phyloP scores from a whole-genome alignment of 2,888 invertebrate species.

The Leptopterna dolabrata region DNA sequence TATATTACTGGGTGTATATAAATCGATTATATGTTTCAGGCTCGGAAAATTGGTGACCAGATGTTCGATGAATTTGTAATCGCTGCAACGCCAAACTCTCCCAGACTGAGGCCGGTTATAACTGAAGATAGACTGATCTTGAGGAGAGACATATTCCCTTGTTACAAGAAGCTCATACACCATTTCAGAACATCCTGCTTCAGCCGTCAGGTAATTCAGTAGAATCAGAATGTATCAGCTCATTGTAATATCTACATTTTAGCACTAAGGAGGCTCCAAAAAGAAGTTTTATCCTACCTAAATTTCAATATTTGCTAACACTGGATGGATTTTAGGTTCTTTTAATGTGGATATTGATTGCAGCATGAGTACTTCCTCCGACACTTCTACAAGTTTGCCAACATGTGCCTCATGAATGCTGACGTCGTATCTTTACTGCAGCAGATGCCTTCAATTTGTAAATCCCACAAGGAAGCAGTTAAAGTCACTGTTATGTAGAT shows the following conservation, averaged over 20 bases:
- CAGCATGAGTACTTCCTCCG: conserved; percentile 32
- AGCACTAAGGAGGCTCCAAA: too few relatives aligned
- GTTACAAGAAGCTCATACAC: conserved; percentile 53
- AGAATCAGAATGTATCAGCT: background rate
- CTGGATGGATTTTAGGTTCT: too few relatives aligned
- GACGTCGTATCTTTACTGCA: background rate
- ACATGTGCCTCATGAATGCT: background rate
- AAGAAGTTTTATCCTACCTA: too few relatives aligned
- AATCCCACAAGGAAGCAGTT: background rate
- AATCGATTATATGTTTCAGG: conserved; percentile 33
- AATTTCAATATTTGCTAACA: too few relatives aligned
- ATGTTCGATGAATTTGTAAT: conserved; percentile 41
- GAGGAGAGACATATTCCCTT: conserved; percentile 50
- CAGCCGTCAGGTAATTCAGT: background rate
- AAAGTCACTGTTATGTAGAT: background rate
- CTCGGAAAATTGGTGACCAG: conserved; percentile 39
- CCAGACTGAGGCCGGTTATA: background rate
- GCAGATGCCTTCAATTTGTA: background rate
- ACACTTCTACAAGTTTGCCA: conserved; percentile 23
- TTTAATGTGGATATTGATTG: background rate
- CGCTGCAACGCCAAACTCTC: background rate
- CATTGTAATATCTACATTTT: too few relatives aligned
- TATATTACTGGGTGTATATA: too few relatives aligned
- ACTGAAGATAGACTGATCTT: conserved; percentile 23
- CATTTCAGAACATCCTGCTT: conserved; percentile 52